Evolutionary conservation across 2,888 invertebrate species (phyloP).

Genomic region (Phlogophora meticulosa): DNA sequence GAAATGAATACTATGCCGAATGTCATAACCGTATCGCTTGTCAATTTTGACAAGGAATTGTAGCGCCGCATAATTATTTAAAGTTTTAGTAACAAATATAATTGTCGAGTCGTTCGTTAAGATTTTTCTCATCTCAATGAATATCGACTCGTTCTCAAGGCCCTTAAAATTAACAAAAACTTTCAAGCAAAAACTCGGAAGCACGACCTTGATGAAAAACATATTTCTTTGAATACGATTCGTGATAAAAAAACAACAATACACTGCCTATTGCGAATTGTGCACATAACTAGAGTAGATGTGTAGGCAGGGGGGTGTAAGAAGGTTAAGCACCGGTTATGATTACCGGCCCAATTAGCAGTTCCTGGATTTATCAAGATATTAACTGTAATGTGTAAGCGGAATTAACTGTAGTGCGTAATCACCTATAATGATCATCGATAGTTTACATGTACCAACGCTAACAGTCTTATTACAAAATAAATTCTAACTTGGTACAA

Average conservation of each 20-base stretch:
- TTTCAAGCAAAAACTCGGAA: constrained; percentile 36
- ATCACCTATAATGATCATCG: neutral
- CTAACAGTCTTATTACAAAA: too few relatives aligned
- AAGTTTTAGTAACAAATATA: too few relatives aligned
- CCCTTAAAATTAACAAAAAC: constrained; percentile 38
- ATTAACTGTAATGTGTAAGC: too few relatives aligned
- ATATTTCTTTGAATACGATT: constrained; percentile 32
- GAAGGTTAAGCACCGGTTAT: neutral
- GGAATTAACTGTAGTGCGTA: constrained; percentile 10
- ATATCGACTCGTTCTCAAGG: constrained; percentile 21
- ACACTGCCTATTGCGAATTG: constrained; percentile 3
- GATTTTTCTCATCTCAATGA: neutral
- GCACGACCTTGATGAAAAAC: constrained; percentile 41
- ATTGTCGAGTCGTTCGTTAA: too few relatives aligned
- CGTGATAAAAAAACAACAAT: constrained; percentile 31
- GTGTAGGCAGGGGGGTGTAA: neutral
- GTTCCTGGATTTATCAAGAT: constrained; percentile 11
- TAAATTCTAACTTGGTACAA: too few relatives aligned
- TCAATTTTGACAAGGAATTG: too few relatives aligned
- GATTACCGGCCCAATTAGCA: constrained; percentile 7
- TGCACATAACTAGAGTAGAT: constrained; percentile 1
- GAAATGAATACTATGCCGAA: too few relatives aligned
- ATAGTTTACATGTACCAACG: too few relatives aligned
- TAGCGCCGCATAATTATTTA: too few relatives aligned
- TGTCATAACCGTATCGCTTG: too few relatives aligned